Base-by-base conservation (phyloP, 2,888 invertebrate species). In the Argynnis bischoffii region DNA sequence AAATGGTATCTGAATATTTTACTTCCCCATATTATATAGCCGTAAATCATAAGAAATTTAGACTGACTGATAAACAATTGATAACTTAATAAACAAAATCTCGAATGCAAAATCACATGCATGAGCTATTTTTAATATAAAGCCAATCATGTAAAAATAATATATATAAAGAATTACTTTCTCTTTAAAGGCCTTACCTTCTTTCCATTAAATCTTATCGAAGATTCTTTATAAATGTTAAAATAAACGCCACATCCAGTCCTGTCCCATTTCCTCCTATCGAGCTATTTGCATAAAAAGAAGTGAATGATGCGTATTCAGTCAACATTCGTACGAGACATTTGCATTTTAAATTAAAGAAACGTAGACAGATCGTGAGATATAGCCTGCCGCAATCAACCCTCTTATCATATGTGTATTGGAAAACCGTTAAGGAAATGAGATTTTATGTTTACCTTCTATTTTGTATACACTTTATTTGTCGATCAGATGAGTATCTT, bases 331-430 rank as follows among this genome's bases (percentile, higher is more conserved):
- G 46, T 21, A 47, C 64, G 57, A 16, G 41, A 41, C 16, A 65
- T 65, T 65, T 59, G 31, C 65, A 65, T 65, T 65, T 65, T 59
- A 65, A 65, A 59, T 65, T 65, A 65, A 59, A 54, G 65, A 59
- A 59, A 35, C 65, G 46, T 51, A 65, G 51, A 65, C 59, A 65
- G 65, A 59, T 65, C 47, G 21, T 53, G 26, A 59, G 65, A 59
- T 57, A 57, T 56, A 51, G 51, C n/a, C 50, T 15, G 26, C n/a
- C 21, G n/a, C 47, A 57, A 57, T 57, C 47, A 57, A 47, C 21
- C 46, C 41, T 46, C n/a, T 57, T 47, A 47, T 57, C 57, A 57
- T 57, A 47, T 15, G 57, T 57, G 6, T 57, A 57, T 46, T 57
- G 21, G 46, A 57, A 46, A 57, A 16, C 6, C 48, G 26, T 59